Conservation (phyloP, 2,797 vertebrate species). For the Dryobates pubescens region DNA sequence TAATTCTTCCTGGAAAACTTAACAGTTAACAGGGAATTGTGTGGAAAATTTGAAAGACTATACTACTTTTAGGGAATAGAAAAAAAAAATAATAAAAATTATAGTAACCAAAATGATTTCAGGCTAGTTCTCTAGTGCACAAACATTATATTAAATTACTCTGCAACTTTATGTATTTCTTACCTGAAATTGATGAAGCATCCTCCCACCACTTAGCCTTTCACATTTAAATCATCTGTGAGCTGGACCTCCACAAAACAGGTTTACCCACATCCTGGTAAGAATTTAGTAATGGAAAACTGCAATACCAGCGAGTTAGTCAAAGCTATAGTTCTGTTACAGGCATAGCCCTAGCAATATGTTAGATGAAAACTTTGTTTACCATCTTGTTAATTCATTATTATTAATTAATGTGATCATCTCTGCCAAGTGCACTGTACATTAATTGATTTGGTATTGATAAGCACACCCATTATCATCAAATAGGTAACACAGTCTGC, state of each 20-base stretch:
- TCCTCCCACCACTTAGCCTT: neutral
- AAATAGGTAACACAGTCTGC: neutral
- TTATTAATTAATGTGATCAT: conserved; percentile 9
- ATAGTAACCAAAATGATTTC: neutral
- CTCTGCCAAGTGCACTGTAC: neutral
- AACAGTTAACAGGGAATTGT: neutral
- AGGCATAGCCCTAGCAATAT: neutral
- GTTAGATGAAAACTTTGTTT: neutral
- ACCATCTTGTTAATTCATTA: neutral
- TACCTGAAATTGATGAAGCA: fast-evolving
- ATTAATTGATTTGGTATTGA: neutral
- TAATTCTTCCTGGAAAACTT: neutral
- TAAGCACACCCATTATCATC: neutral
- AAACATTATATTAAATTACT: neutral
- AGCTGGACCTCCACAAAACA: neutral
- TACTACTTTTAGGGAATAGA: neutral
- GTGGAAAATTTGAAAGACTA: neutral
- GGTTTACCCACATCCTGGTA: neutral
- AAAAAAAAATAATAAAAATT: neutral
- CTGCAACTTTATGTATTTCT: neutral
- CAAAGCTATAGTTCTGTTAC: neutral
- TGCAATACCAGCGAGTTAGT: neutral
- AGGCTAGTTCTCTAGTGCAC: neutral
- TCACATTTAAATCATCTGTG: neutral
- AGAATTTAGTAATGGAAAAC: neutral